Conservation (phyloP, 1,140 invertebrate species). For the Caenorhabditis remanei region DNA sequence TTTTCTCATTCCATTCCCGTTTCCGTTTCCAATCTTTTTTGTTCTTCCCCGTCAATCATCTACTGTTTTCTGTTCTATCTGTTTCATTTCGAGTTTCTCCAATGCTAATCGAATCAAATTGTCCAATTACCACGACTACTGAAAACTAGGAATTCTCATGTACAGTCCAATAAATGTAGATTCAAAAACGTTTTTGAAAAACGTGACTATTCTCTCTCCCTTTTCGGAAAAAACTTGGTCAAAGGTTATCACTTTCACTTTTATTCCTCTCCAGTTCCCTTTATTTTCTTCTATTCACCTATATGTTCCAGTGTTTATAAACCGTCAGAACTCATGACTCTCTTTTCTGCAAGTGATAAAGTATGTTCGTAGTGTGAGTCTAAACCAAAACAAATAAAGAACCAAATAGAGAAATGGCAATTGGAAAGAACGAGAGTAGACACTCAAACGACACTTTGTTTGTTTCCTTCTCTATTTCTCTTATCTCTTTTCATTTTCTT, state of each 20-base stretch:
- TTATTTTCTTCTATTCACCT: too few species aligned
- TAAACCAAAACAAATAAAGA: constrained; percentile 12
- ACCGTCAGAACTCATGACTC: too few species aligned
- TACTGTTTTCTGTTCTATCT: neutral
- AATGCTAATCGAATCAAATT: neutral
- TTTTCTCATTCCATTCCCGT: neutral
- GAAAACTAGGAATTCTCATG: neutral
- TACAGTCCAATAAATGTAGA: neutral
- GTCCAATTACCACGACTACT: neutral
- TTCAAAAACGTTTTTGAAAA: neutral
- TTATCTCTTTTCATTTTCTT: neutral
- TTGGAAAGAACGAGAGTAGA: neutral
- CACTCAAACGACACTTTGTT: neutral
- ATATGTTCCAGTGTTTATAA: too few species aligned
- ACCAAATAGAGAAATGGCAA: constrained; percentile 12
- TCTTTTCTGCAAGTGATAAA: too few species aligned
- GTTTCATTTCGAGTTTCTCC: neutral
- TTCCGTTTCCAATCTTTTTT: neutral
- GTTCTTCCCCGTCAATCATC: neutral
- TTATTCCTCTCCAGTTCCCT: neutral
- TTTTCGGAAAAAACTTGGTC: constrained; percentile 6
- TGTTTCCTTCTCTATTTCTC: neutral
- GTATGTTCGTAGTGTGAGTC: too few species aligned
- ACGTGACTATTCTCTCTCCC: neutral
- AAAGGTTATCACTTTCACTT: neutral